These are phyloP conservation scores for Phorcus lineatus DNA, from an alignment of 2,888 invertebrate genomes.

Conservation along the genomic window DNA sequence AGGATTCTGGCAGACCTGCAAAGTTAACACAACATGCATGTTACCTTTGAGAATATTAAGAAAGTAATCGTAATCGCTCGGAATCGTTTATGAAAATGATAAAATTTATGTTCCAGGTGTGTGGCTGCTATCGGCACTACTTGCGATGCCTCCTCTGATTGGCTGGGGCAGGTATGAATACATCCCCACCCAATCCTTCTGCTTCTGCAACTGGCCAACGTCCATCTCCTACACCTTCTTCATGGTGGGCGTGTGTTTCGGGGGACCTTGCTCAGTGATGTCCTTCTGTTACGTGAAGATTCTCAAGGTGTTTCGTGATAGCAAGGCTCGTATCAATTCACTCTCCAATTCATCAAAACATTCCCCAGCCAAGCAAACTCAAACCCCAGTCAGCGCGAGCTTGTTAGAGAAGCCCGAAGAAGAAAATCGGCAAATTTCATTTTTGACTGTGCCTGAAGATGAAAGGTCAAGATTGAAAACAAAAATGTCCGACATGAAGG, in stretches of 20 bases:
- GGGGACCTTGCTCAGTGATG: constrained; percentile 66
- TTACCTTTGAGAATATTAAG: too few relatives aligned
- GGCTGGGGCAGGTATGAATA: constrained; percentile 68
- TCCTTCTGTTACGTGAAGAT: constrained; percentile 63
- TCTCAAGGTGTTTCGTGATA: constrained; percentile 48
- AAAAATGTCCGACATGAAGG: not conserved
- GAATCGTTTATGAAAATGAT: too few relatives aligned
- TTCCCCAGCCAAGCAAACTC: not conserved
- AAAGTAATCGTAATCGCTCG: too few relatives aligned
- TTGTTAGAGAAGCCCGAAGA: not conserved
- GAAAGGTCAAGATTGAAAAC: not conserved
- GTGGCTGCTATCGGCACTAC: constrained; percentile 50
- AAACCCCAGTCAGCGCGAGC: not conserved
- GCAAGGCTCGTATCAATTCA: constrained; percentile 32
- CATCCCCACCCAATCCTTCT: constrained; percentile 61
- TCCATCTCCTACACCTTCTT: constrained; percentile 66
- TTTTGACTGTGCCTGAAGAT: not conserved
- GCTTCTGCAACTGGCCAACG: constrained; percentile 67
- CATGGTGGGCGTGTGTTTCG: constrained; percentile 69
- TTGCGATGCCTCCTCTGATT: constrained; percentile 64
- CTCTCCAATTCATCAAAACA: not conserved
- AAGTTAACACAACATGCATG: too few relatives aligned
- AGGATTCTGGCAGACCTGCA: too few relatives aligned
- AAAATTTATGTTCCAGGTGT: constrained; percentile 59
- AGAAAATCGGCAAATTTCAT: not conserved